Percentiles rank a stretch among this genome's conserved stretches.
phyloP scores from a whole-genome alignment of 2,797 vertebrate species.

The Aselliscus stoliczkanus region DNA sequence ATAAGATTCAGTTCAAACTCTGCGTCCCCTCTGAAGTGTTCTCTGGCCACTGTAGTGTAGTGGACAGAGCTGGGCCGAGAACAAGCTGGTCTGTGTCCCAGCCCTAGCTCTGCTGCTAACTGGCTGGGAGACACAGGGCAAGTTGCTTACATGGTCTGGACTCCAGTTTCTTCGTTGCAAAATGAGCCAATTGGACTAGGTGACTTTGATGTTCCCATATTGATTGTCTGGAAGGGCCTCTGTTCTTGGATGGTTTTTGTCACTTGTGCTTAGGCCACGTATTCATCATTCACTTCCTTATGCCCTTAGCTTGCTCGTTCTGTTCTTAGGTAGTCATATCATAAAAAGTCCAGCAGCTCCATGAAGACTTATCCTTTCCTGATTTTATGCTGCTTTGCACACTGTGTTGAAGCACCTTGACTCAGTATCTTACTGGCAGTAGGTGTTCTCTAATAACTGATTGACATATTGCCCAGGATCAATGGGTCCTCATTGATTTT shows the following conservation, averaged over 20 bases:
- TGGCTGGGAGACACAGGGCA: not conserved
- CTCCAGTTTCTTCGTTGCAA: not conserved
- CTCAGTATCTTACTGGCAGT: not conserved
- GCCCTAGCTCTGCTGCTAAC: not conserved
- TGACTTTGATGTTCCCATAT: not conserved
- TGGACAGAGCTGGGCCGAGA: not conserved
- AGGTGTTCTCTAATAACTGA: constrained; percentile 33
- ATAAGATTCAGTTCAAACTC: not conserved
- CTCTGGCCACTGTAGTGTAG: not conserved
- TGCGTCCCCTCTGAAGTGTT: not conserved
- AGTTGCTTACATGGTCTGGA: not conserved
- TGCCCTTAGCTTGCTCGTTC: not conserved
- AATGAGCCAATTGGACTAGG: not conserved
- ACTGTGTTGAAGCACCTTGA: not conserved
- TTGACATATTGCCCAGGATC: constrained; percentile 34
- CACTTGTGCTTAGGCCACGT: not conserved
- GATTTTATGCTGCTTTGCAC: not conserved
- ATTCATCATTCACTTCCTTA: not conserved
- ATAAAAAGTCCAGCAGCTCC: not conserved
- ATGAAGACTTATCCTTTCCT: not conserved
- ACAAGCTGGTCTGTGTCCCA: not conserved
- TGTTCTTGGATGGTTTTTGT: not conserved
- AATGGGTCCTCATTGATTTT: constrained; percentile 55
- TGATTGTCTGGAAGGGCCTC: not conserved
- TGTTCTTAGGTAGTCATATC: not conserved